Evolutionary conservation across 2,113 vertebrate genomes (phyloP), one percentile per base, ranked within the genome.

Genomic region (Albula goreensis): DNA sequence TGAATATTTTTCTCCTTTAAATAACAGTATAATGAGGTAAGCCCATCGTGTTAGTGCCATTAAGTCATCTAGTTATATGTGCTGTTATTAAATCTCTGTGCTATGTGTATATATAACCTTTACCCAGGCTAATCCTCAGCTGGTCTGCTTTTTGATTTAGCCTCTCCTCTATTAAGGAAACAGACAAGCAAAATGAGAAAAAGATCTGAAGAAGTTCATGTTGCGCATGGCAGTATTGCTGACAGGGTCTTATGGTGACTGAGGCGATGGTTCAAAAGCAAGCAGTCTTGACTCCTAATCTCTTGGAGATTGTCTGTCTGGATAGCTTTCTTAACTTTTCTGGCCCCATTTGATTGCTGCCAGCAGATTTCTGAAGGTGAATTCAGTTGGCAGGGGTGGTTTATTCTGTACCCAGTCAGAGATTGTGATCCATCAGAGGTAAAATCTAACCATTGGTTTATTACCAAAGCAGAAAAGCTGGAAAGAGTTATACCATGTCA

Each of bases 11-110:
- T 85, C 50, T n/a, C 80, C 86, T 86, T 85, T 87, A 90, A 90
- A 89, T 89, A 89, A 80, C 86, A 81, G 50, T 78, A 88, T 82
- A 82, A 88, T 85, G 85, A 84, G 86, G 78, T 88, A 88, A 88
- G 86, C 77, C 74, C 31, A 41, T 78, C 85, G 9, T 70, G 82
- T 82, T 86, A 84, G 52, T 81, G 85, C 66, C 22, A 78, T 89
- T 91, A 83, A 83, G 89, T 92, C 88, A 92, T 86, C 52, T 84
- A 60, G 56, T 48, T 81, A 25, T 78, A 81, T 22, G 77, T 66
- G 51, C 31, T 3, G 56, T 87, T 83, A 85, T 83, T 87, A 88
- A 83, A 89, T 51, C 74, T 50, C 53, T 84, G 83, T 63, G 19
- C 15, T 15, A 56, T 63, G 78, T 87, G 63, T 87, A 80, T 88